Percentiles rank a stretch among this genome's conserved stretches.
phyloP scores from a whole-genome alignment of 37 sponge, comb jelly and placozoan species.

The Eunapius fragilis region DNA sequence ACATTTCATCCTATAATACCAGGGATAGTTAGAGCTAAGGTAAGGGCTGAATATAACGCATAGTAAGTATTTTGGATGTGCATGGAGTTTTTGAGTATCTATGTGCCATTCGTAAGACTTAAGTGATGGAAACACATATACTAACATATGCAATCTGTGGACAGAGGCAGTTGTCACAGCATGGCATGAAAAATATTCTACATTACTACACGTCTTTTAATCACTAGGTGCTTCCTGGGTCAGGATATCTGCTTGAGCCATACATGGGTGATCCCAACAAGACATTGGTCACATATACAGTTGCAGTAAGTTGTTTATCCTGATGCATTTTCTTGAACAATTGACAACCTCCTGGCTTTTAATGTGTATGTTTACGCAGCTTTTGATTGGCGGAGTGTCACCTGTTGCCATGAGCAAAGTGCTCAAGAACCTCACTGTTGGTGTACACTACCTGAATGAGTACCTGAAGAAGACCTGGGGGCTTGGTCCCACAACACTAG shows the following conservation, averaged over 20 bases:
- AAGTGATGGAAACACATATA: no score
- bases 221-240: slow-evolving; percentile 63
- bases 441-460: neutral
- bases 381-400: neutral
- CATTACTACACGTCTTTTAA: no score
- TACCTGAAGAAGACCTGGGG: neutral
- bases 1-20: slow-evolving; percentile 36
- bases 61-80: no score
- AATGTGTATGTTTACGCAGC: neutral
- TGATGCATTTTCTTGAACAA: no score
- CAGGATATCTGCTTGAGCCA: neutral
- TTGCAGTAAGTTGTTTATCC: neutral
- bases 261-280: neutral
- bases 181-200: no score
- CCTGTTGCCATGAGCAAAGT: neutral
- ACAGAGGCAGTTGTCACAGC: no score
- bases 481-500: neutral
- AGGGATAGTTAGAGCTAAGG: slow-evolving; percentile 50
- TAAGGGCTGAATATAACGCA: no score
- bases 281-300: neutral
- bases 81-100: no score
- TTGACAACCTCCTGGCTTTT: no score
- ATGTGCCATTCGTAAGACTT: no score
- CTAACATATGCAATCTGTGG: no score
- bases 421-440: neutral